Conservation (phyloP, 2,113 vertebrate species). For the Pelecanoides urinatrix region DNA sequence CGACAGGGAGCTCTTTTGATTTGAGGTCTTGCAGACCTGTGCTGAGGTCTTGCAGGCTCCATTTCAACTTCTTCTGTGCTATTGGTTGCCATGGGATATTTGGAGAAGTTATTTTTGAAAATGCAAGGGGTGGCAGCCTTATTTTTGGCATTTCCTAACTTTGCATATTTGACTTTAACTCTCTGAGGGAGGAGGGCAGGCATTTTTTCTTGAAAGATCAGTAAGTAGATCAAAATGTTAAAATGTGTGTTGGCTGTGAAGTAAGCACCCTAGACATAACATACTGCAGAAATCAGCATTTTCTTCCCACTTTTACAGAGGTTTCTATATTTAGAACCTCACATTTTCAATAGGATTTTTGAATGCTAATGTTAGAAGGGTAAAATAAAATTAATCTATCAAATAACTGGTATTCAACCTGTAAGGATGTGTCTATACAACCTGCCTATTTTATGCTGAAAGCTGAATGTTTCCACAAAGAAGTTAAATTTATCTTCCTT, state of each 20-base stretch:
- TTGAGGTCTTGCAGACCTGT: neutral
- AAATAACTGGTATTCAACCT: neutral
- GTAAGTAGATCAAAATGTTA: neutral
- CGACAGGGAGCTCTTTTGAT: neutral
- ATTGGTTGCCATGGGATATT: constrained; percentile 2
- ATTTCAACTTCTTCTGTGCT: neutral
- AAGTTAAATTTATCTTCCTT: neutral
- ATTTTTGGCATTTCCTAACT: constrained; percentile 24
- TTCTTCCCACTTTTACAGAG: neutral
- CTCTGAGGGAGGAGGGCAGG: neutral
- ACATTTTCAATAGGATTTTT: neutral
- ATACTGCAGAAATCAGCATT: neutral
- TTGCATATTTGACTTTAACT: neutral
- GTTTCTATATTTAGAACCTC: neutral
- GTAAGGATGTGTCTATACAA: neutral
- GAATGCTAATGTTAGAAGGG: neutral
- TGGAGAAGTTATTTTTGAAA: constrained; percentile 8
- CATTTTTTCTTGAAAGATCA: neutral
- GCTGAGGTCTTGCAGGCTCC: neutral
- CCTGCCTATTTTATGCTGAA: neutral
- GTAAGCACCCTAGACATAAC: neutral
- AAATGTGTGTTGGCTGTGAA: neutral
- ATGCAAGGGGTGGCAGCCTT: neutral
- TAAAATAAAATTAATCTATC: constrained; percentile 1
- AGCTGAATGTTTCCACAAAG: neutral